Base-by-base conservation (phyloP, 1,140 invertebrate genomes). In the Thaumatotibia leucotreta region DNA sequence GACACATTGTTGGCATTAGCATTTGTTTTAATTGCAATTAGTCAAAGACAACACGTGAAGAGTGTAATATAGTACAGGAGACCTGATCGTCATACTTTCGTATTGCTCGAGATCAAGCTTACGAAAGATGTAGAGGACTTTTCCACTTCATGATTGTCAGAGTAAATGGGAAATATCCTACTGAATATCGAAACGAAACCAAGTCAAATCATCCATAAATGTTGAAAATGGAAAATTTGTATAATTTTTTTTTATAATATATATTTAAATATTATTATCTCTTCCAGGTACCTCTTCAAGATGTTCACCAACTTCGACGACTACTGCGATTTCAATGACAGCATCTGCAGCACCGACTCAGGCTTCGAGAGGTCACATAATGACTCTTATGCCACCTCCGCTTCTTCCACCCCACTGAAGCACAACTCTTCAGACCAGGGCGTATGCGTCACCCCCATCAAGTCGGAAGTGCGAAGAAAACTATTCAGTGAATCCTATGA, bases 261-360 rank as follows among this genome's bases (percentile, higher is more conserved):
- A 9, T 45, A 45, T 45, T 45, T 17, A 45, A 8, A 20, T 20
- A 20, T 9, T 45, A 11, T 70, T 64, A 49, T 68, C 39, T 67
- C 75, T 72, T 67, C 84, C 84, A 4, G 85, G 62, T 71, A 52
- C 31, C 31, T 6, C 23, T 31, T 24, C 20, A 71, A 76, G 24
- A 89, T 90, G 88, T 89, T 87, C 62, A 75, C 74, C 32, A 82
- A 83, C 45, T 88, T 90, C 54, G 84, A 88, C 29, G 84, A 87
- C 52, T 88, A 84, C 68, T 88, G 86, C 50, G 93, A 93, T 31
- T 94, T 95, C 72, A 94, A 94, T 73, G 94, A 95, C 74, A 92
- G 94, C 39, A 92, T 93, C n/a, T 94, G 94, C 70, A 95, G 94
- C 35, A 94, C 93, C 49, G 94, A 95, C 74, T 95, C 94, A 0